Base-by-base conservation (phyloP, 2,888 invertebrate genomes). In the Sminthurinus aureus region DNA sequence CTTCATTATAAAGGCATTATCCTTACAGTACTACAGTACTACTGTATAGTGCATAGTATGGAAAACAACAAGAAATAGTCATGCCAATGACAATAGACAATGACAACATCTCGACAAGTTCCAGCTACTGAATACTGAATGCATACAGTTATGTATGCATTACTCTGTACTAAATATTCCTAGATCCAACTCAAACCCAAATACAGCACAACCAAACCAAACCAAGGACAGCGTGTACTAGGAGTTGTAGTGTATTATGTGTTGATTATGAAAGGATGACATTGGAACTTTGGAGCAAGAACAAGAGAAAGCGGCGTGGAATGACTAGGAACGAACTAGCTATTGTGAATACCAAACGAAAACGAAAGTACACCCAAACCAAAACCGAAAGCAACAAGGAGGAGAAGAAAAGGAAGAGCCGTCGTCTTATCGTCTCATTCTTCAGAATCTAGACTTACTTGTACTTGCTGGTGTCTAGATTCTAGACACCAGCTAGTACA, bases 401-500 rank as follows among this genome's bases (percentile, higher is more conserved):
- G n/a, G n/a, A n/a, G n/a, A n/a, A n/a, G n/a, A n/a, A n/a, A n/a
- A n/a, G n/a, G n/a, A n/a, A n/a, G n/a, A n/a, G n/a, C n/a, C n/a
- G n/a, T n/a, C n/a, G 38, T 38, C 1, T 38, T 6, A 38, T 38
- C 38, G 1, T 38, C 38, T 38, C 38, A 38, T 52, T 67, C 69
- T 79, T 22, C 69, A 50, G 11, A 50, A 3, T 26, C 50, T 18
- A 50, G 64, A 64, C 26, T 81, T 78, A 24, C 24, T 22, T 26
- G 64, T 58, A 22, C 69, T 69, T 50, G 69, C 58, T 79, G 51
- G 52, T 80, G 50, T 71, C 58, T 38, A 38, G 38, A 6, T 80
- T 71, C 80, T 80, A 71, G 80, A 76, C 81, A 81, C 78, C 81
- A 82, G 84, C n/a, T n/a, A 85, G 83, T 83, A 38, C 38, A 38